A percentile compares a stretch with the other conserved stretches of the same genome.
Conservation (phyloP, 2,888 invertebrate species). For the Apamea epomidion region DNA sequence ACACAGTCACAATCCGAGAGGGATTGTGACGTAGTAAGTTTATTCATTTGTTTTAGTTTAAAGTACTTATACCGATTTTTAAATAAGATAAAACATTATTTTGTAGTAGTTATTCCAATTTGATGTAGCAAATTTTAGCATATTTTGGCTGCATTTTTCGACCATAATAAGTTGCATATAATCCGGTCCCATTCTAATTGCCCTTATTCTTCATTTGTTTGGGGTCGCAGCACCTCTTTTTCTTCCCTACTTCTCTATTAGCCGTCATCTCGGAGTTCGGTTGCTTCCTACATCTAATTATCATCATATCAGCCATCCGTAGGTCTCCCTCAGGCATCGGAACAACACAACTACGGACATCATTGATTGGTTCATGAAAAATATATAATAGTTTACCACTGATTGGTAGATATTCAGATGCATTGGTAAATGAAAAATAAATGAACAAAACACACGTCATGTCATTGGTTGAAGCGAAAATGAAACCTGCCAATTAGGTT, state of each 20-base stretch:
- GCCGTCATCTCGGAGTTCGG: not conserved
- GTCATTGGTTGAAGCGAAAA: not conserved
- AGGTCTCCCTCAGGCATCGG: not conserved
- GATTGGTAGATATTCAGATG: not conserved
- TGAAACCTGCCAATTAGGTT: not conserved
- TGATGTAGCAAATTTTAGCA: too few relatives aligned
- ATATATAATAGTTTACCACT: not conserved
- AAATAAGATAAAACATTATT: not conserved
- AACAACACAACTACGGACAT: not conserved
- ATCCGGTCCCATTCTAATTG: not conserved
- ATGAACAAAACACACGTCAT: not conserved
- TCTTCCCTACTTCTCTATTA: not conserved
- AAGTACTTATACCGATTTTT: not conserved
- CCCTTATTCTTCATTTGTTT: not conserved
- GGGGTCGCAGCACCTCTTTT: not conserved
- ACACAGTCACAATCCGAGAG: too few relatives aligned
- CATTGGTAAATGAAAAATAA: not conserved
- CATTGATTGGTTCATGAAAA: too few relatives aligned
- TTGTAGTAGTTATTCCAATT: not conserved
- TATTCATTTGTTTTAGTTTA: not conserved
- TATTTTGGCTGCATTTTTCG: not conserved
- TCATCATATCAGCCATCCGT: not conserved
- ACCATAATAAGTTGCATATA: not conserved
- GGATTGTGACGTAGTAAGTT: not conserved
- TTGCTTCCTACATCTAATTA: not conserved